These are phyloP conservation scores for Megaptera novaeangliae DNA, from an alignment of 2,113 vertebrate species.

Conservation along the genomic window DNA sequence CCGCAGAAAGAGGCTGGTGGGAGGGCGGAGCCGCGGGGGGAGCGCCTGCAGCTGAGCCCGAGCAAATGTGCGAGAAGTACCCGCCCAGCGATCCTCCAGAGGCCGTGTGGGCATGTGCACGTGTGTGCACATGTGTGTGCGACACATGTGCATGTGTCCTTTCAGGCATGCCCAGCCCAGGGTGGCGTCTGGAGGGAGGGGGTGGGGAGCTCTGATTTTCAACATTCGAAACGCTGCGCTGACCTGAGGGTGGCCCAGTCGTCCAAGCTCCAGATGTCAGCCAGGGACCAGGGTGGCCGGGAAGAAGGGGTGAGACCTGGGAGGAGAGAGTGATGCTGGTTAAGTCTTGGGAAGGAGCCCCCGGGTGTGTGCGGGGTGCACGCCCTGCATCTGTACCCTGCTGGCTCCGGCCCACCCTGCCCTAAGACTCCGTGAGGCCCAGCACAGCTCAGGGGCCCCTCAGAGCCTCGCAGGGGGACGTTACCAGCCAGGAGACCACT, in stretches of 20 bases:
- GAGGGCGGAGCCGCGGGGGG: accelerated
- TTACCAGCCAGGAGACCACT: accelerated
- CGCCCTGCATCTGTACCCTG: accelerated
- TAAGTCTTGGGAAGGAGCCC: background rate
- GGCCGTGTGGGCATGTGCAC: accelerated
- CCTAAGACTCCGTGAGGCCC: accelerated
- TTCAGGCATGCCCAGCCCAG: accelerated
- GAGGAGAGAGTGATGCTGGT: background rate
- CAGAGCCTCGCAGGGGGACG: background rate
- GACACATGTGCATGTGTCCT: accelerated
- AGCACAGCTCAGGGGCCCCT: background rate
- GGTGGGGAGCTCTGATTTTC: no score
- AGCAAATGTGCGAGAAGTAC: accelerated
- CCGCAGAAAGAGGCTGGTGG: accelerated
- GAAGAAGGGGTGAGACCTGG: background rate
- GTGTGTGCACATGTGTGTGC: accelerated
- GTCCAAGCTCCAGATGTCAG: accelerated
- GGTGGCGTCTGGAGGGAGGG: accelerated
- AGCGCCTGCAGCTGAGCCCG: accelerated
- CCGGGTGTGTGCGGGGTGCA: accelerated
- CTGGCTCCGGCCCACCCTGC: accelerated
- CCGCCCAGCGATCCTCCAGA: accelerated
- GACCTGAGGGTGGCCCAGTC: background rate
- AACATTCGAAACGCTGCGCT: background rate
- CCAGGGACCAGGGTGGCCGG: accelerated